Conservation (phyloP, 2,113 vertebrate genomes). For the Megatriorchis doriae region DNA sequence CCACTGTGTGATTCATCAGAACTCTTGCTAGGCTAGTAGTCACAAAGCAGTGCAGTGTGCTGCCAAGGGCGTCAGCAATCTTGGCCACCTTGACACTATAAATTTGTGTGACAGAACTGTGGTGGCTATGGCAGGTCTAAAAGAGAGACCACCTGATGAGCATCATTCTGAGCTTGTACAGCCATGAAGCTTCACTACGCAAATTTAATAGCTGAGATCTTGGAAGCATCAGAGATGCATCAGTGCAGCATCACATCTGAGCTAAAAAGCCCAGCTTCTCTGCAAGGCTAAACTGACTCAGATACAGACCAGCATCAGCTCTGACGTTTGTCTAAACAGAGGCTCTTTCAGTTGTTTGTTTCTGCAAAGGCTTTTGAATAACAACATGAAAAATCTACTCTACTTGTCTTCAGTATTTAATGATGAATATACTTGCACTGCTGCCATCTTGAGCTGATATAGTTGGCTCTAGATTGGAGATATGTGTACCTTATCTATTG, state of each 20-base stretch:
- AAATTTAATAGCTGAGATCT: background rate
- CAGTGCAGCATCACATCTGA: background rate
- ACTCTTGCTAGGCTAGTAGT: background rate
- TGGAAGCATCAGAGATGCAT: background rate
- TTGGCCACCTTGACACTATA: background rate
- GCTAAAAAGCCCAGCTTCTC: background rate
- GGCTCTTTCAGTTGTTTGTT: background rate
- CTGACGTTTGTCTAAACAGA: background rate
- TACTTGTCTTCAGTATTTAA: background rate
- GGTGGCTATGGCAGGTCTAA: background rate
- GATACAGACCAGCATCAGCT: background rate
- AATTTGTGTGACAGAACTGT: background rate
- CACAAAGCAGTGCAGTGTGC: background rate
- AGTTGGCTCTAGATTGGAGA: background rate
- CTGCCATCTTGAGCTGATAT: background rate
- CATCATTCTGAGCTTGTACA: background rate
- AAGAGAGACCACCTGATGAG: background rate
- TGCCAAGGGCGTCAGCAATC: background rate
- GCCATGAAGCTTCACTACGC: background rate
- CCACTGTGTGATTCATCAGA: constrained; percentile 7
- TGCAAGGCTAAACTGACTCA: background rate
- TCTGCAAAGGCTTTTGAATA: background rate
- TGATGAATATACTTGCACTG: background rate
- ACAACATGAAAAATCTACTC: background rate
- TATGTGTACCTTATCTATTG: background rate